Evolutionary conservation across 1,140 invertebrate genomes (phyloP).

Genomic region (Eupeodes corollae): DNA sequence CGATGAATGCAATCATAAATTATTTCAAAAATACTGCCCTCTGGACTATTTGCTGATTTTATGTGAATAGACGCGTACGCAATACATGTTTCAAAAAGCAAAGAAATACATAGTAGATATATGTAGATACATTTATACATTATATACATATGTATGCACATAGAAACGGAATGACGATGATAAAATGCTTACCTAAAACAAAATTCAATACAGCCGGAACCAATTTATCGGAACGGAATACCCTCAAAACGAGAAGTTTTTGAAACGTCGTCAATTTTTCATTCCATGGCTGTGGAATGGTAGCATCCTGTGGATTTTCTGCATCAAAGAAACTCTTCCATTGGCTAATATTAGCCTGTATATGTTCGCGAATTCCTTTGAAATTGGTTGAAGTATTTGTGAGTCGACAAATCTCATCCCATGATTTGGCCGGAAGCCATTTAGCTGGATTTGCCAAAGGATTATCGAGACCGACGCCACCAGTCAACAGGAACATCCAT

Average conservation of each 20-base stretch:
- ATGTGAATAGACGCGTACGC: too few species aligned
- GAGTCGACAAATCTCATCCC: slow-evolving; percentile 69
- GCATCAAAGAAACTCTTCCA: slow-evolving; percentile 73
- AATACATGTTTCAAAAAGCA: too few species aligned
- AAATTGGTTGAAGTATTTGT: slow-evolving; percentile 38
- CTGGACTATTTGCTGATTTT: too few species aligned
- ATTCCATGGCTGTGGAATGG: slow-evolving; percentile 58
- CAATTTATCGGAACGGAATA: slow-evolving; percentile 79
- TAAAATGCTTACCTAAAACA: slow-evolving; percentile 53
- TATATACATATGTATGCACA: too few species aligned
- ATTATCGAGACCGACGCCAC: slow-evolving; percentile 72
- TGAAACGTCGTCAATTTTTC: slow-evolving; percentile 56
- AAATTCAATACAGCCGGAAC: slow-evolving; percentile 69
- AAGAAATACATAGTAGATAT: too few species aligned
- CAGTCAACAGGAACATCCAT: slow-evolving; percentile 83
- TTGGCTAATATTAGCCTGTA: slow-evolving; percentile 41
- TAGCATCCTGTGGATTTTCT: slow-evolving; percentile 51
- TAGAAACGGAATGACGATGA: too few species aligned
- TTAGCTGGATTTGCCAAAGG: slow-evolving; percentile 54
- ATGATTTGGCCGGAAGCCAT: slow-evolving; percentile 66
- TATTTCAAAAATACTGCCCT: too few species aligned
- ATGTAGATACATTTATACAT: too few species aligned
- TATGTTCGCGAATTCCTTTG: slow-evolving; percentile 50
- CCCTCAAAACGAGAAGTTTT: slow-evolving; percentile 66
- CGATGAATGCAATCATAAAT: too few species aligned